Conservation (phyloP, 2,888 invertebrate genomes). For the Protula sp. region DNA sequence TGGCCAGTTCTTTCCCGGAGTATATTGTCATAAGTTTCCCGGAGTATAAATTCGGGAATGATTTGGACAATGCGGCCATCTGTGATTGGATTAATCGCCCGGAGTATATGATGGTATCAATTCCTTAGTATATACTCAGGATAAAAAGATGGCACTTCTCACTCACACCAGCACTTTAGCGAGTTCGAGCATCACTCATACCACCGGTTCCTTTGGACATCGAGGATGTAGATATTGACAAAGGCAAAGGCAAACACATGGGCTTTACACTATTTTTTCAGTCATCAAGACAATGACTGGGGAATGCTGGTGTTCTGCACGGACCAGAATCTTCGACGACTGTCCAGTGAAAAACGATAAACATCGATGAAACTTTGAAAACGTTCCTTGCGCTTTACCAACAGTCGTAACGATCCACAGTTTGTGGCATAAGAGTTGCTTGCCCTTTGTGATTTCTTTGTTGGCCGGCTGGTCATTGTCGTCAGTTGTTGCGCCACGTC, state of each 20-base stretch:
- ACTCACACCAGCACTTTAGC: too few relatives aligned
- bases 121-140: too few relatives aligned
- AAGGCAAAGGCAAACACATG: not conserved
- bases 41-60: too few relatives aligned
- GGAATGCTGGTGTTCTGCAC: not conserved
- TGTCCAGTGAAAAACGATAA: not conserved
- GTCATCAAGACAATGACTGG: not conserved
- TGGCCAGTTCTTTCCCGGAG: too few relatives aligned
- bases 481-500: not conserved
- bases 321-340: not conserved
- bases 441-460: not conserved
- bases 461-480: not conserved
- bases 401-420: not conserved
- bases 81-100: too few relatives aligned
- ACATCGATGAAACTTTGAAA: not conserved
- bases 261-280: not conserved
- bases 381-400: not conserved
- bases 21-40: too few relatives aligned
- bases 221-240: not conserved
- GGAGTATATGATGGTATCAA: too few relatives aligned
- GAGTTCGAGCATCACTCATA: too few relatives aligned
- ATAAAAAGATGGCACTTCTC: too few relatives aligned
- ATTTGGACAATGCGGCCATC: too few relatives aligned
- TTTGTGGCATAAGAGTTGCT: not conserved
- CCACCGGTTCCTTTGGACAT: not conserved